Base-by-base conservation (phyloP, 2,797 vertebrate species). In the Syngnathus rostellatus region DNA sequence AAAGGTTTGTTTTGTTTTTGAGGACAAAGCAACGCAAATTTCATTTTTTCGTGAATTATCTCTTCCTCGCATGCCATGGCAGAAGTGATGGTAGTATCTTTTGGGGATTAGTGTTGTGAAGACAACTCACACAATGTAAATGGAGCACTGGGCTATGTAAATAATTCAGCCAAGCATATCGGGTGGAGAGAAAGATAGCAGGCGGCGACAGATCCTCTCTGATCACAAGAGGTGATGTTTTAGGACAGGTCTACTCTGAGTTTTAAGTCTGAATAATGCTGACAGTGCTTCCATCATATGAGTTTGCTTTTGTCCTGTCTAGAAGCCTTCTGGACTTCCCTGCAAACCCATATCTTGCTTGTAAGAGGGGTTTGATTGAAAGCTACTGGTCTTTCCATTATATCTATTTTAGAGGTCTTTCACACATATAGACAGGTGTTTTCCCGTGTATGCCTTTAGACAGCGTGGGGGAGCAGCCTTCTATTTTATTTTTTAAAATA, bases 141-240 rank as follows among this genome's bases (percentile, higher is more conserved):
- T 55, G 69, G 78, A 86, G 77, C 75, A 70, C 65, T 55, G 69
- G 69, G 75, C 74, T 71, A 53, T 63, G 72, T 88, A 76, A 89
- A 89, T 88, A 85, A 89, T 89, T 89, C 73, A 87, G 69, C 46
- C 45, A 2, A 67, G 72, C 73, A 66, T 81, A 79, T 88, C 84
- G 72, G 72, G 78, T 88, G 78, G 68, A 79, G 61, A 76, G 69
- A 72, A 70, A 70, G 68, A 14, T 43, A 21, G 61, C 71, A 66
- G 31, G 31, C 2, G 31, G 2, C 31, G 31, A 31, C 31, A 74
- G 79, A 55, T 62, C 41, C 62, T 50, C 64, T 68, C n/a, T 65
- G 61, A 64, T 67, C 19, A 60, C 2, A 55, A n/a, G 3, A 64
- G 37, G 62, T 71, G 59, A 71, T 70, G 31, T 46, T 64, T 77